These are phyloP conservation scores for Arvicanthis niloticus DNA, from an alignment of 2,113 vertebrate genomes.

Conservation along the genomic window DNA sequence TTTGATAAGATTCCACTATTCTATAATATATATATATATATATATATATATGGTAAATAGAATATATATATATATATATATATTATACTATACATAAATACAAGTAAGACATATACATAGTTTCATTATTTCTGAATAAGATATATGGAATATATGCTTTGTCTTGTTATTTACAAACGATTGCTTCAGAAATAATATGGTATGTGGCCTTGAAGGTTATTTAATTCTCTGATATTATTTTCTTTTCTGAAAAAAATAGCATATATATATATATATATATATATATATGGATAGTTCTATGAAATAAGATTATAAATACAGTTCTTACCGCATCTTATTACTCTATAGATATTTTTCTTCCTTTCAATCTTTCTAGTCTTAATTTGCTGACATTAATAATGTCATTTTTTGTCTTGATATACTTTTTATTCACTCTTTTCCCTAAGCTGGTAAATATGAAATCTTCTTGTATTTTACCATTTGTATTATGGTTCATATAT, in stretches of 20 bases:
- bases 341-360: not conserved
- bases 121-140: not conserved
- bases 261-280: not conserved
- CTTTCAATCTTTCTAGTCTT: not conserved
- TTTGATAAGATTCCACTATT: not conserved
- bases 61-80: not conserved
- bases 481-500: not conserved
- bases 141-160: not conserved
- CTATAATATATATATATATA: not conserved
- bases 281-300: not conserved
- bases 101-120: no score
- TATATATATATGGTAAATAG: not conserved
- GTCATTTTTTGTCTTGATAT: not conserved
- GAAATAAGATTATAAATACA: not conserved
- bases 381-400: slow-evolving; percentile 1
- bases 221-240: slow-evolving; percentile 54
- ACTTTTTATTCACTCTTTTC: not conserved
- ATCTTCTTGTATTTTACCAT: not conserved
- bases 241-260: not conserved
- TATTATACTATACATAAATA: not conserved
- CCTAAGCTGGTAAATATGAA: not conserved
- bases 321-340: not conserved
- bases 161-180: not conserved
- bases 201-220: not conserved
- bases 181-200: not conserved